phyloP scores from a whole-genome alignment of 2,888 invertebrate species.

The Andrena marginata region DNA sequence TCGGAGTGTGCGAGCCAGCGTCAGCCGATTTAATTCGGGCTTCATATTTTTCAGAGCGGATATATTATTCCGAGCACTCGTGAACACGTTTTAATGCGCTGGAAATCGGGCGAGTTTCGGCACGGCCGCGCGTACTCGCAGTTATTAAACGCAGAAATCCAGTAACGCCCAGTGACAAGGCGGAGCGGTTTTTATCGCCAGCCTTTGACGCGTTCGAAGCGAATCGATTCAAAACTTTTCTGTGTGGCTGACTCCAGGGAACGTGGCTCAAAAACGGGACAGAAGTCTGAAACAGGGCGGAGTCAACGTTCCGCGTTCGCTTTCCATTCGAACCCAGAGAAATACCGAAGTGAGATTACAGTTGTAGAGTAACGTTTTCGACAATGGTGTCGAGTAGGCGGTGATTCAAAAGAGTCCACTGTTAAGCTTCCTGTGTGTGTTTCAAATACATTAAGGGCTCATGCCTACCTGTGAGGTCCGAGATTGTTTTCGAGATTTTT shows the following conservation, averaged over 20 bases:
- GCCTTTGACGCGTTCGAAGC: slow-evolving; percentile 1
- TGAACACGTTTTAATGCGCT: neutral
- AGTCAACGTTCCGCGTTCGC: slow-evolving; percentile 30
- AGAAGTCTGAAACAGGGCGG: slow-evolving; percentile 21
- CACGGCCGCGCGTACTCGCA: neutral
- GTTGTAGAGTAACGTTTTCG: slow-evolving; percentile 18
- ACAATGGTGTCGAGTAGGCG: neutral
- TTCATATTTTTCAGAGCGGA: neutral
- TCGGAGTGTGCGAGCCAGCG: neutral
- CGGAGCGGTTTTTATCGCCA: neutral
- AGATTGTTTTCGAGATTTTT: no score
- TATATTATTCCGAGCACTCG: slow-evolving; percentile 1
- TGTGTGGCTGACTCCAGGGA: neutral
- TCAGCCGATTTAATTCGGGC: neutral
- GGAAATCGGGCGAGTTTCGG: neutral
- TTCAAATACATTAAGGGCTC: no score
- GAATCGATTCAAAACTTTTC: neutral
- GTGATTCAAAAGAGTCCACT: no score
- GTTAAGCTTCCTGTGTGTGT: no score
- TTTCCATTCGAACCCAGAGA: slow-evolving; percentile 17
- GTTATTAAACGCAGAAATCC: neutral
- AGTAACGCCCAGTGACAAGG: neutral
- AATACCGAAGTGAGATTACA: slow-evolving; percentile 25
- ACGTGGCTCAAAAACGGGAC: slow-evolving; percentile 4
- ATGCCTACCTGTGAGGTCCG: no score